These are phyloP conservation scores for Lamellibrachia columna DNA, from an alignment of 2,888 invertebrate genomes.

Conservation along the genomic window DNA sequence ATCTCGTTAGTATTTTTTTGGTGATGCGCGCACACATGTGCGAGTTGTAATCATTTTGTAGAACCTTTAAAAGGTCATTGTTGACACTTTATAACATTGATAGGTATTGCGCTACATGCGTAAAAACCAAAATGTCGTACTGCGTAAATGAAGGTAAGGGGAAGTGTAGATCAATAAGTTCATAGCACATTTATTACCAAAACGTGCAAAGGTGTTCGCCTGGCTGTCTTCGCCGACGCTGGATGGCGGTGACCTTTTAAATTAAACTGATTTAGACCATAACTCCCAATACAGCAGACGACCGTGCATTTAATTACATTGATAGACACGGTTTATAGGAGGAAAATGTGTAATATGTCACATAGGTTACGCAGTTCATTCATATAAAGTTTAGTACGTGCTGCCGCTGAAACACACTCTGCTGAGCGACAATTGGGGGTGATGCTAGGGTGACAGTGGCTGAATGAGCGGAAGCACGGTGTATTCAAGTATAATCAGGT, in stretches of 20 bases:
- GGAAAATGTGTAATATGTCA: not conserved
- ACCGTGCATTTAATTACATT: not conserved
- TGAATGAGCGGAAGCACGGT: not conserved
- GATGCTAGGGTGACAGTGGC: not conserved
- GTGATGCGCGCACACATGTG: not conserved
- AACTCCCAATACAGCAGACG: not conserved
- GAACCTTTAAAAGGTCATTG: not conserved
- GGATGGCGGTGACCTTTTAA: not conserved
- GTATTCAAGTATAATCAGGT: not conserved
- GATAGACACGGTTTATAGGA: not conserved
- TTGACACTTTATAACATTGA: not conserved
- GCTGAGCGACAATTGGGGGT: not conserved
- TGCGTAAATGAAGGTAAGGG: not conserved
- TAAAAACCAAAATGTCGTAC: not conserved
- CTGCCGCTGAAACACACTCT: not conserved
- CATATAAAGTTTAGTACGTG: not conserved
- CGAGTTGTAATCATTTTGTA: not conserved
- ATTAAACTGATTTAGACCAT: not conserved
- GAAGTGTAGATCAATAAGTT: not conserved
- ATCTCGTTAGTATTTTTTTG: not conserved
- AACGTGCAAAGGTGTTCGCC: not conserved
- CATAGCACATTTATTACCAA: not conserved
- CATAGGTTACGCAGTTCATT: not conserved
- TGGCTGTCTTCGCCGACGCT: not conserved
- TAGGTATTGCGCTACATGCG: not conserved